Percentiles rank a stretch among this genome's conserved stretches.
Conservation (phyloP, 1,140 invertebrate genomes). For the Coelopa frigida region DNA sequence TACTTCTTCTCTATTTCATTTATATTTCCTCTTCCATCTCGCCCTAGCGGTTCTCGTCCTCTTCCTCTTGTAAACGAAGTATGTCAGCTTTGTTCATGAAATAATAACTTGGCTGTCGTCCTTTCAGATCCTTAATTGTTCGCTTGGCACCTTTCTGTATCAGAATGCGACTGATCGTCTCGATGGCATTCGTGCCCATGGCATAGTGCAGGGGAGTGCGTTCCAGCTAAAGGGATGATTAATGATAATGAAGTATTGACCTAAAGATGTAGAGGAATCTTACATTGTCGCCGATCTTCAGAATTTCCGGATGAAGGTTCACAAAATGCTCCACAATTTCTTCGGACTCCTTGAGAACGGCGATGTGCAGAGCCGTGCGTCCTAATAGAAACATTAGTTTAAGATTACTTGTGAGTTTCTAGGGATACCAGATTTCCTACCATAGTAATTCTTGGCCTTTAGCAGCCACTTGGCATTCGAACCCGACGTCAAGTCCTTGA, state of each 20-base stretch:
- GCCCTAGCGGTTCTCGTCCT: constrained; percentile 49
- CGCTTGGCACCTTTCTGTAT: constrained; percentile 75
- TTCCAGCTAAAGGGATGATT: constrained; percentile 56
- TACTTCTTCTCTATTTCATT: not conserved
- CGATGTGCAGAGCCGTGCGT: constrained; percentile 69
- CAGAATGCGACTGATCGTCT: constrained; percentile 67
- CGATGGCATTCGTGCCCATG: constrained; percentile 78
- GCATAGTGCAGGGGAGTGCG: constrained; percentile 81
- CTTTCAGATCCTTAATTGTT: constrained; percentile 77
- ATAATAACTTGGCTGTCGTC: constrained; percentile 82
- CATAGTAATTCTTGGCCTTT: constrained; percentile 65
- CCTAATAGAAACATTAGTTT: constrained; percentile 25
- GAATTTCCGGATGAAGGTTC: constrained; percentile 60
- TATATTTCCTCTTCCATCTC: no score
- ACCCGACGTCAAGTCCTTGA: constrained; percentile 53
- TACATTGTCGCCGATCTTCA: constrained; percentile 78
- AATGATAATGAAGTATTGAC: not conserved
- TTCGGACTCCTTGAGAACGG: constrained; percentile 70
- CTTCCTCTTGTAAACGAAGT: constrained; percentile 71
- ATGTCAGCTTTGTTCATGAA: constrained; percentile 88
- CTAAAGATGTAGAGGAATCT: constrained; percentile 32
- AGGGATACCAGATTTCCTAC: constrained; percentile 22
- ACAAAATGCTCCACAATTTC: constrained; percentile 69
- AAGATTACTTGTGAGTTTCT: not conserved
- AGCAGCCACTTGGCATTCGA: constrained; percentile 60